Evolutionary conservation across 2,797 vertebrate genomes (phyloP).

Genomic region (Bucorvus abyssinicus): DNA sequence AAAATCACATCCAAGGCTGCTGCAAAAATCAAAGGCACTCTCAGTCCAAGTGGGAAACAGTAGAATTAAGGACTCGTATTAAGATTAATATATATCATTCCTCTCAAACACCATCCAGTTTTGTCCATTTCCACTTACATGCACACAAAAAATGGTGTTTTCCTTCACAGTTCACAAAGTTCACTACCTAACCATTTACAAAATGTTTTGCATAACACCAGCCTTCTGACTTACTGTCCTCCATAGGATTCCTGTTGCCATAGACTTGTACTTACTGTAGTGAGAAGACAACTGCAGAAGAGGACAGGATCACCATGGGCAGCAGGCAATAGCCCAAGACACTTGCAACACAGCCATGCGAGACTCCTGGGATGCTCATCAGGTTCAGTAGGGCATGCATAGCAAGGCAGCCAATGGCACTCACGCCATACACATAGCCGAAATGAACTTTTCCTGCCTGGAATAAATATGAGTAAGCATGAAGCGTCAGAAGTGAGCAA

Average conservation of each 20-base stretch:
- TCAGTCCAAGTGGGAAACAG: not conserved
- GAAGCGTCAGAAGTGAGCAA: not conserved
- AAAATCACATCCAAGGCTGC: not conserved
- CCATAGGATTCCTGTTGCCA: not conserved
- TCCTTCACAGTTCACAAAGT: not conserved
- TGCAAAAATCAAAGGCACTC: not conserved
- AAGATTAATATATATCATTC: not conserved
- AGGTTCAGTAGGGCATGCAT: constrained; percentile 79
- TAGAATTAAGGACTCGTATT: not conserved
- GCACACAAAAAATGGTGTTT: not conserved
- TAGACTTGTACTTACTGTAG: constrained; percentile 79
- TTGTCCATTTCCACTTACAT: not conserved
- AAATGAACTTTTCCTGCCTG: constrained; percentile 87
- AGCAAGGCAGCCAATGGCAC: constrained; percentile 79
- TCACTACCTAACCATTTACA: not conserved
- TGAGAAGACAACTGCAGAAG: constrained; percentile 76
- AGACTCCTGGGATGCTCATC: constrained; percentile 80
- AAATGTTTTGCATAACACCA: not conserved
- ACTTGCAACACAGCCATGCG: constrained; percentile 83
- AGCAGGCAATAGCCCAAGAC: constrained; percentile 85
- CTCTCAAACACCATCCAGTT: not conserved
- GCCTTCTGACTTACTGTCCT: not conserved
- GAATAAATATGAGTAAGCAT: not conserved
- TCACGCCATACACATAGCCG: constrained; percentile 82
- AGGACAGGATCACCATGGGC: constrained; percentile 83